These are phyloP conservation scores for Prorops nasuta DNA, from an alignment of 1,140 invertebrate genomes.

Conservation along the genomic window DNA sequence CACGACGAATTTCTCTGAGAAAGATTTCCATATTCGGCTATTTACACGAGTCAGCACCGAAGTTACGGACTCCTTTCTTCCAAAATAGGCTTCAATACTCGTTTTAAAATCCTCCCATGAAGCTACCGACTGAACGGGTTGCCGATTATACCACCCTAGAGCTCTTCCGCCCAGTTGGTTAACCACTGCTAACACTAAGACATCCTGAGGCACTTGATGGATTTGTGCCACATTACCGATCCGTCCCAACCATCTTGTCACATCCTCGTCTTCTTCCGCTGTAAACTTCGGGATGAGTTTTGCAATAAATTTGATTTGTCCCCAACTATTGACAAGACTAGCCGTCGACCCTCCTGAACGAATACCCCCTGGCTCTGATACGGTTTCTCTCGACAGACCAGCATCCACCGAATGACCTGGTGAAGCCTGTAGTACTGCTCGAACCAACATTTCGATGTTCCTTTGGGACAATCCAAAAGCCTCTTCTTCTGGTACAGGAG, in stretches of 20 bases:
- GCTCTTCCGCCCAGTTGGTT: neutral
- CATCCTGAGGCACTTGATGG: neutral
- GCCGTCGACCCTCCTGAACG: too few species aligned
- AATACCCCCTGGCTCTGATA: too few species aligned
- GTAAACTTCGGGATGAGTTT: neutral
- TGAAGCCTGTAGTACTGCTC: too few species aligned
- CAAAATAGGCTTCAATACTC: neutral
- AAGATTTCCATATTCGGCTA: neutral
- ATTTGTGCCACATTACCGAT: neutral
- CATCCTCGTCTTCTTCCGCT: neutral
- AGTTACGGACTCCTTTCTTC: neutral
- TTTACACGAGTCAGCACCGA: neutral
- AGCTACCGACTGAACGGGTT: neutral
- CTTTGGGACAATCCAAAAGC: too few species aligned
- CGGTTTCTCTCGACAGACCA: too few species aligned
- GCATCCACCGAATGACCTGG: too few species aligned
- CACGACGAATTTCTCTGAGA: neutral
- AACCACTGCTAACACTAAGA: neutral
- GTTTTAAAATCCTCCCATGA: neutral
- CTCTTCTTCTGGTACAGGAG: too few species aligned
- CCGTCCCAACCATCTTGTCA: neutral
- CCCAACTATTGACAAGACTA: too few species aligned
- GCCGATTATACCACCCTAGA: neutral
- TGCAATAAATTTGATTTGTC: neutral
- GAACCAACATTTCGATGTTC: too few species aligned